phyloP scores from a whole-genome alignment of 1,140 invertebrate genomes.

The Calliopsis andreniformis region DNA sequence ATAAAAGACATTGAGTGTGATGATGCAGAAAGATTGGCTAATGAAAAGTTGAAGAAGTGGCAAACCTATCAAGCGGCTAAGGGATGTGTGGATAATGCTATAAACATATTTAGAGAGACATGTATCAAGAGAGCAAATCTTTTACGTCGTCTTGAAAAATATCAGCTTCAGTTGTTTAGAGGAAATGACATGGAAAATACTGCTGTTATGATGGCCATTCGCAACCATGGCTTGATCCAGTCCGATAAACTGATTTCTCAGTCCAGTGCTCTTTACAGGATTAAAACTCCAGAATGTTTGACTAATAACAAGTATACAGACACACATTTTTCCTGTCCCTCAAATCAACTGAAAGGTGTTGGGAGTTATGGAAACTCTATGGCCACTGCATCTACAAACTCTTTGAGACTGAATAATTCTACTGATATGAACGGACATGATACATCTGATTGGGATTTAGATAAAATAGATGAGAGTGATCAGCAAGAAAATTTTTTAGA shows the following conservation, averaged over 20 bases:
- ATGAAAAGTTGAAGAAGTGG: slow-evolving; percentile 82
- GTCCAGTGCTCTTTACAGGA: slow-evolving; percentile 45
- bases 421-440: slow-evolving; percentile 42
- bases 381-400: slow-evolving; percentile 56
- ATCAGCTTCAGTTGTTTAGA: slow-evolving; percentile 82
- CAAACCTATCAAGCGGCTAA: slow-evolving; percentile 87
- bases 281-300: slow-evolving; percentile 29
- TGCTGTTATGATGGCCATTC: slow-evolving; percentile 84
- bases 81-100: slow-evolving; percentile 87
- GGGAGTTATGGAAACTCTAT: slow-evolving; percentile 23
- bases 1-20: slow-evolving; percentile 54
- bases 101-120: slow-evolving; percentile 86
- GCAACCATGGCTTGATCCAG: slow-evolving; percentile 74
- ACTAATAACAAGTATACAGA: slow-evolving; percentile 45
- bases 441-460: slow-evolving; percentile 58
- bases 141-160: slow-evolving; percentile 74
- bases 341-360: slow-evolving; percentile 21
- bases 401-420: slow-evolving; percentile 43
- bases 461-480: slow-evolving; percentile 73
- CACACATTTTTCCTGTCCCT: slow-evolving; percentile 44
- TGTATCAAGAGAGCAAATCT: slow-evolving; percentile 81
- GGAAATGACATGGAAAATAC: slow-evolving; percentile 82
- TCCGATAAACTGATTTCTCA: slow-evolving; percentile 80
- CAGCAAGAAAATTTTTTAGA: slow-evolving; percentile 84
- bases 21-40: slow-evolving; percentile 61